Evolutionary conservation across 2,888 invertebrate species (phyloP).

Genomic region (Thelaira solivaga): DNA sequence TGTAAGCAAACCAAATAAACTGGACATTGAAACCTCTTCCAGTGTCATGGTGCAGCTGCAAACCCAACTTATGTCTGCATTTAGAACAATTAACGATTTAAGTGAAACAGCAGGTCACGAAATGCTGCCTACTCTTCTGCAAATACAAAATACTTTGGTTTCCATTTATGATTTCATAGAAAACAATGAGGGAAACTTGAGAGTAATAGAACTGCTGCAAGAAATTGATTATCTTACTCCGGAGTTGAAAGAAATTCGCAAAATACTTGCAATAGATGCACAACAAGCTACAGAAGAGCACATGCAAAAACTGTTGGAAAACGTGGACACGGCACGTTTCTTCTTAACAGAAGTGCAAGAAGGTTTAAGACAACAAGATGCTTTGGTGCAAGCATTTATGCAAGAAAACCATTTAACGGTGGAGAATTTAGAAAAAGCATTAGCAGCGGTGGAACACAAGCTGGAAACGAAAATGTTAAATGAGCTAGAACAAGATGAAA

Average conservation of each 20-base stretch:
- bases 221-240: constrained; percentile 71
- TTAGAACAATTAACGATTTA: constrained; percentile 71
- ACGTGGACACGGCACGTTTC: constrained; percentile 40
- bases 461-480: background rate
- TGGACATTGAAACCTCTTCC: constrained; percentile 72
- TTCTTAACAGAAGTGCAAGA: constrained; percentile 70
- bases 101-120: constrained; percentile 66
- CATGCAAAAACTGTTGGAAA: constrained; percentile 68
- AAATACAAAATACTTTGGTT: constrained; percentile 70
- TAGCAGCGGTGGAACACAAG: constrained; percentile 39
- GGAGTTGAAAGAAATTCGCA: constrained; percentile 66
- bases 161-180: constrained; percentile 74
- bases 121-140: constrained; percentile 65
- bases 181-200: constrained; percentile 69
- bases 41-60: constrained; percentile 70
- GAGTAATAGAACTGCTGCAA: constrained; percentile 74
- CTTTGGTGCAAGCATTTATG: constrained; percentile 66
- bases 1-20: constrained; percentile 66
- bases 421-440: constrained; percentile 65
- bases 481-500: background rate
- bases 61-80: constrained; percentile 71
- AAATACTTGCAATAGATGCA: background rate
- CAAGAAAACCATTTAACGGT: constrained; percentile 68
- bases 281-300: background rate
- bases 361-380: constrained; percentile 67